Evolutionary conservation across 2,888 invertebrate genomes (phyloP), one percentile per base, ranked within the genome.

Genomic region (Calephelis perditalis): DNA sequence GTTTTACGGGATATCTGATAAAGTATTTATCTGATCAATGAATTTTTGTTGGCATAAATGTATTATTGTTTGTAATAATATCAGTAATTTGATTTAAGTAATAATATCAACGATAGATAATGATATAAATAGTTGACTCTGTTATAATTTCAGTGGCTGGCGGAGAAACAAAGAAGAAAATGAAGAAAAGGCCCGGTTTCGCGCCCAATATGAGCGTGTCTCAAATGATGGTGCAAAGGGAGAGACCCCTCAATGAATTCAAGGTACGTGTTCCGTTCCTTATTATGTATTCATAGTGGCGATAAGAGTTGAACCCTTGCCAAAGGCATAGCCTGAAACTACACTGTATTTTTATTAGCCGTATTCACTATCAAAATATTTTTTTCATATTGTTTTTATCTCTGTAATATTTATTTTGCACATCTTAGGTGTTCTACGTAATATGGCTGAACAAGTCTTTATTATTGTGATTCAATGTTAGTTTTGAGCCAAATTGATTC

Each of bases 151-250:
- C 79, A 82, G 82, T 73, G 36, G 58, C 74, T 61, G 76, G 75
- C 75, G 82, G 89, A 83, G 90, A 90, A 71, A 81, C 87, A 36
- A 92, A 93, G 77, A 94, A 94, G 82, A 94, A 94, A 85, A 92
- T 92, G 79, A 91, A 93, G 82, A 93, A 92, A 79, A 86, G 93
- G 68, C 84, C 91, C 56, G 89, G 92, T 63, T 91, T 92, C 68
- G 91, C 92, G 76, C 84, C 92, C 62, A 93, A 93, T 66, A 91
- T 93, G 73, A 92, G 92, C 69, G 92, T 94, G 62, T 93, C 94
- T 60, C 94, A 94, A 79, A 83, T 94, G 71, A 86, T 93, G 85
- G 92, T 92, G 65, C 94, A 94, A 73, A 89, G 93, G 71, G 94
- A 94, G 75, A 91, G 92, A 75, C 78, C 93, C 69, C 85, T 78